Conservation (phyloP, 2,888 invertebrate species). For the Serripes groenlandicus region DNA sequence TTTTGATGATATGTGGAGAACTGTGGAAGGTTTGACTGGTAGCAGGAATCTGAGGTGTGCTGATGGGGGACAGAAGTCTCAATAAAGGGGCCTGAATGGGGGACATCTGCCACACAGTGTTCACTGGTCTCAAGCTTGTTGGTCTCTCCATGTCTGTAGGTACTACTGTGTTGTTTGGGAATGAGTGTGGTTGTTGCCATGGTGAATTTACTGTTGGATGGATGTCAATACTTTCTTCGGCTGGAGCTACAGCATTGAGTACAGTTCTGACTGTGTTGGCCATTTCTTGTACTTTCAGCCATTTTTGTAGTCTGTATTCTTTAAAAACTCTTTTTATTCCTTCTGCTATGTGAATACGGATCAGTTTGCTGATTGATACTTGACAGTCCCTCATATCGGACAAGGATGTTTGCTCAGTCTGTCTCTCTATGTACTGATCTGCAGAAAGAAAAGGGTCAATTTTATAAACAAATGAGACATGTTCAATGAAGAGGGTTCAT, state of each 20-base stretch:
- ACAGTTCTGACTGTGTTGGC: slow-evolving; percentile 54
- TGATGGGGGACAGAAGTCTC: slow-evolving; percentile 1
- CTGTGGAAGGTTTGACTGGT: background rate
- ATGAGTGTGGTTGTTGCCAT: background rate
- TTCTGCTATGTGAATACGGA: slow-evolving; percentile 58
- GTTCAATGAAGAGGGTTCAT: no score
- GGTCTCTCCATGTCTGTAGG: background rate
- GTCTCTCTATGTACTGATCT: slow-evolving; percentile 61
- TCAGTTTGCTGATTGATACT: slow-evolving; percentile 57
- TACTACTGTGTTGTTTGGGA: background rate
- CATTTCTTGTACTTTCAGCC: slow-evolving; percentile 63
- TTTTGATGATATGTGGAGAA: slow-evolving; percentile 17
- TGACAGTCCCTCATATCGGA: slow-evolving; percentile 50
- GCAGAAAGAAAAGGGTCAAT: no score
- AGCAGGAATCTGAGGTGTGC: background rate
- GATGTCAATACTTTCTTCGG: background rate
- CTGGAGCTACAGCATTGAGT: background rate
- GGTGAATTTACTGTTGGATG: background rate
- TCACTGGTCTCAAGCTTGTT: background rate
- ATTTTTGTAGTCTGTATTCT: slow-evolving; percentile 62
- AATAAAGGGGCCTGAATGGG: slow-evolving; percentile 7
- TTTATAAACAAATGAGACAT: no score
- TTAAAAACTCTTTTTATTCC: slow-evolving; percentile 67
- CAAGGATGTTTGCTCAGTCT: slow-evolving; percentile 54
- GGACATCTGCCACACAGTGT: background rate